A percentile compares a stretch with the other conserved stretches of the same genome.
These are phyloP conservation scores for Torymus aiolomorphi DNA, from an alignment of 2,888 invertebrate genomes.

Conservation along the genomic window DNA sequence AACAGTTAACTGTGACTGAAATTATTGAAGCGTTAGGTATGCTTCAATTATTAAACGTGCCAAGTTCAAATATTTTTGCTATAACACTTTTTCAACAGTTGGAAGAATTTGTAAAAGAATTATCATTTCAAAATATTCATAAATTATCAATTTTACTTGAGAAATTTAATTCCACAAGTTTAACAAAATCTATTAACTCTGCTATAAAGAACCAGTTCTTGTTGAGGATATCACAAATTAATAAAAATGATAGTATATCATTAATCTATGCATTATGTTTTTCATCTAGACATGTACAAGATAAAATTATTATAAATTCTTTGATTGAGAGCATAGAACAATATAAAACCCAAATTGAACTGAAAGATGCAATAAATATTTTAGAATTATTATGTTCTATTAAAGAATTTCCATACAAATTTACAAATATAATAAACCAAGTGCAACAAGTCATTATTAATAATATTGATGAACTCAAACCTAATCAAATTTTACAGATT, in stretches of 20 bases:
- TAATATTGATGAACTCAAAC: conserved; percentile 26
- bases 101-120: conserved; percentile 79
- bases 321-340: conserved; percentile 22
- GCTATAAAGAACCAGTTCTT: conserved; percentile 82
- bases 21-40: conserved; percentile 36
- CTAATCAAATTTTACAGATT: conserved; percentile 38
- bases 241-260: conserved; percentile 77
- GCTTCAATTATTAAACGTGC: conserved; percentile 76
- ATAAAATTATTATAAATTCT: conserved; percentile 63
- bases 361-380: conserved; percentile 17
- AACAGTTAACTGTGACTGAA: conserved; percentile 39
- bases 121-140: conserved; percentile 80
- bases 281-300: conserved; percentile 49
- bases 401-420: conserved; percentile 31
- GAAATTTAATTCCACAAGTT: conserved; percentile 33
- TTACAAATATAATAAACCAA: conserved; percentile 19
- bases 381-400: conserved; percentile 41
- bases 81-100: conserved; percentile 82
- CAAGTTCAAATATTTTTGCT: conserved; percentile 79
- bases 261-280: conserved; percentile 79
- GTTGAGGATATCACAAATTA: conserved; percentile 74
- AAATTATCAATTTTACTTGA: conserved; percentile 79
- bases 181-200: conserved; percentile 80
- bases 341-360: conserved; percentile 17
- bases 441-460: conserved; percentile 27